phyloP scores from a whole-genome alignment of 1,140 invertebrate species.

The Drosophila truncata region DNA sequence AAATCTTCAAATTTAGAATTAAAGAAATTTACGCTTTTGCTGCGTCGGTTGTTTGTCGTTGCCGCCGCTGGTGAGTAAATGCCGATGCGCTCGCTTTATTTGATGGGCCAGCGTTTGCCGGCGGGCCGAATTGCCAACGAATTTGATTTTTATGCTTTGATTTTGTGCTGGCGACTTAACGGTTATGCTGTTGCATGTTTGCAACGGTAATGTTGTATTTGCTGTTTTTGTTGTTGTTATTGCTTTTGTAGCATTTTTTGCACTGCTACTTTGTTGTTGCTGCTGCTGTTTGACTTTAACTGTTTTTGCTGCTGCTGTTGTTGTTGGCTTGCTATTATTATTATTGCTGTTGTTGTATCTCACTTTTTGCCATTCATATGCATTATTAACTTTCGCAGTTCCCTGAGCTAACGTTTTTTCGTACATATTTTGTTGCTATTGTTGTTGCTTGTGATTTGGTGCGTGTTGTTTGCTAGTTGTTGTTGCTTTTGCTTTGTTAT shows the following conservation, averaged over 20 bases:
- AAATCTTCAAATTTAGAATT: conserved; percentile 1
- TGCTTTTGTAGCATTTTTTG: conserved; percentile 51
- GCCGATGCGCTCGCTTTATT: conserved; percentile 81
- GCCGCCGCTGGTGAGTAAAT: conserved; percentile 78
- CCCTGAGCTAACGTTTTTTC: conserved; percentile 76
- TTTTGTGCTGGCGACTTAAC: conserved; percentile 33
- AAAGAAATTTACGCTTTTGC: conserved; percentile 58
- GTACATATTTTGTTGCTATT: conserved; percentile 74
- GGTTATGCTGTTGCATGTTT: conserved; percentile 32
- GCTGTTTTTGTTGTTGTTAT: conserved; percentile 12
- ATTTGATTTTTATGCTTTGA: conserved; percentile 47
- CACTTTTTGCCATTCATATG: conserved; percentile 83
- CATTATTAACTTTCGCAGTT: conserved; percentile 82
- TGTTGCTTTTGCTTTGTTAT: conserved; percentile 2
- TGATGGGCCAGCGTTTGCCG: conserved; percentile 73
- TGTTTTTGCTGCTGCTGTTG: conserved; percentile 33
- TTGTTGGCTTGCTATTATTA: conserved; percentile 27
- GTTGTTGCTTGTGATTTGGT: conserved; percentile 53
- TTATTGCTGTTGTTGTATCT: conserved; percentile 67
- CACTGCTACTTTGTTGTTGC: conserved; percentile 36
- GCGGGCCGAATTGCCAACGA: conserved; percentile 62
- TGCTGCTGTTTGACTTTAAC: conserved; percentile 37
- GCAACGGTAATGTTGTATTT: conserved; percentile 26
- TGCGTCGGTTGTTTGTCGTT: conserved; percentile 62
- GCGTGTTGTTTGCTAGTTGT: conserved; percentile 54